Evolutionary conservation across 2,888 invertebrate genomes (phyloP), one percentile per base, ranked within the genome.

Genomic region (Willowsia nigromaculata): DNA sequence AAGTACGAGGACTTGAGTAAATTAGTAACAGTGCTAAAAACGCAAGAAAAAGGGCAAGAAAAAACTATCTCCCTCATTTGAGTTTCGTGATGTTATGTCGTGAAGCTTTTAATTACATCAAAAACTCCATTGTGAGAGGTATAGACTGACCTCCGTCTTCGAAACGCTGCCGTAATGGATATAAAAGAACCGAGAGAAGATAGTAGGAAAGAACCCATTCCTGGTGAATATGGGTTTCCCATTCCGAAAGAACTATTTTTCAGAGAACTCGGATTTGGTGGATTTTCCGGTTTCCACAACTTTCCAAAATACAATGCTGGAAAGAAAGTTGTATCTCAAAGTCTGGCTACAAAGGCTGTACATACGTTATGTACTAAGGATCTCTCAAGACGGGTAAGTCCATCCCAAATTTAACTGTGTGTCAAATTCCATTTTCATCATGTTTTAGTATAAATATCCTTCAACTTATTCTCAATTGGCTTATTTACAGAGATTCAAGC

Each of bases 171-270:
- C 22, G 9, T 18, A 74, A 74, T 74, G 74, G 74, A 74, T 74
- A 50, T 74, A 65, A 87, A 91, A 30, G 89, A 91, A 40, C 84
- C 81, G 18, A 47, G 74, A 18, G 85, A 84, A 62, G 84, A 87
- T 22, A 65, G 82, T 0, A 27, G 90, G 13, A 65, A 83, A 6
- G 90, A 89, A 7, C 91, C 91, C 9, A 91, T 92, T 76, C 91
- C 92, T 27, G 92, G 92, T 15, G 92, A 92, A 85, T 91, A 91
- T 86, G 92, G 92, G 6, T 87, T 88, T 82, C 92, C 92, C 0
- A 90, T 92, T 74, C 92, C 92, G 18, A 87, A 85, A 47, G 92
- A 92, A 65, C 43, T 92, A 9, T 82, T 91, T 56, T 88, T 88
- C 43, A 87, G 92, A 40, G 92, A 92, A 81, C 81, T 92, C 27